Evolutionary conservation across 30 jellyfish, hydroid and myxozoan genomes (phyloP).

Genomic region (Haliclystus octoradiatus): DNA sequence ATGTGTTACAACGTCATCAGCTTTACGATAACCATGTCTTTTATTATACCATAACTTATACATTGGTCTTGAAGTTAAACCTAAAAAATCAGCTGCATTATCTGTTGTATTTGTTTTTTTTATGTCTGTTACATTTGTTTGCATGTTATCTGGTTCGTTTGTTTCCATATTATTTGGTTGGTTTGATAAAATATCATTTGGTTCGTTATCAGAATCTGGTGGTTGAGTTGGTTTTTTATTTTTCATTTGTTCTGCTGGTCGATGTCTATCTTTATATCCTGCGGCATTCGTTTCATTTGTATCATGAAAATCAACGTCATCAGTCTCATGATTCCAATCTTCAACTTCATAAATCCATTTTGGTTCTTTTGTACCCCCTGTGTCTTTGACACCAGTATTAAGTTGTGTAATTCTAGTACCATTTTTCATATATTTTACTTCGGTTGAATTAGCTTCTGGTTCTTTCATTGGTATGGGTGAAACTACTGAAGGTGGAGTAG

Average conservation of each 20-base stretch:
- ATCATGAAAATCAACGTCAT: slow-evolving; percentile 35
- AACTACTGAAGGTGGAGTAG: slow-evolving; percentile 27
- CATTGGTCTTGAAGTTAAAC: not conserved
- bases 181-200: not conserved
- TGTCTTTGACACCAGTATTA: slow-evolving; percentile 41
- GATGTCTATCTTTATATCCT: slow-evolving; percentile 49
- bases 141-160: not conserved
- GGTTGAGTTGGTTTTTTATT: slow-evolving; percentile 21
- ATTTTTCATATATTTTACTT: slow-evolving; percentile 11
- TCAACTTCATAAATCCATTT: slow-evolving; percentile 31
- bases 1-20: not conserved
- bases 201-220: slow-evolving; percentile 10
- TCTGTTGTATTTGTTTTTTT: no score
- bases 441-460: slow-evolving; percentile 54
- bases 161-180: not conserved
- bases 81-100: not conserved
- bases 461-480: slow-evolving; percentile 20
- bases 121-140: no score
- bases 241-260: slow-evolving; percentile 49
- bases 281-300: slow-evolving; percentile 48
- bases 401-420: slow-evolving; percentile 57
- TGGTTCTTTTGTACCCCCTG: slow-evolving; percentile 40
- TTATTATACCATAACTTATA: not conserved
- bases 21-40: not conserved
- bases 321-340: slow-evolving; percentile 41